Base-by-base conservation (phyloP, 2,113 vertebrate genomes). In the Bambusicola thoracicus region DNA sequence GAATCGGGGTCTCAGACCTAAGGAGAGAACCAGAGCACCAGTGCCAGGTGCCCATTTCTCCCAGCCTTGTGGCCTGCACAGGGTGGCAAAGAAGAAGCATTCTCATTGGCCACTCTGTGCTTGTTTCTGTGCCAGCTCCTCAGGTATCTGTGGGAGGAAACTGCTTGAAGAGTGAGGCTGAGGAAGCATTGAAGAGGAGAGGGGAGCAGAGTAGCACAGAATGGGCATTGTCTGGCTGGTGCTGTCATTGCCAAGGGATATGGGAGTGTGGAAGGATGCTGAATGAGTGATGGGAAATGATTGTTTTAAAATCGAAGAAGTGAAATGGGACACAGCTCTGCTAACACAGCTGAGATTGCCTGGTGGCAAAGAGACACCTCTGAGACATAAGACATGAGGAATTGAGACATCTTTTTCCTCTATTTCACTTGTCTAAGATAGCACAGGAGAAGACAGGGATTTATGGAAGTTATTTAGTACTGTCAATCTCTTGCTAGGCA, bases 231-330 rank as follows among this genome's bases (percentile, higher is more conserved):
- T 87, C 78, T 94, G 70, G 56, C 61, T 90, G 87, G 32, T n/a
- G 43, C 70, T 78, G 61, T 59, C 81, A 63, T 59, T 93, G 89
- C 91, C 69, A 8, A 78, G 84, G 77, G 17, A 32, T 86, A 56
- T 89, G 77, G 87, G 91, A 92, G 38, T 75, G 46, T 59, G 81
- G 66, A 63, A 51, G 56, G 17, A 27, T 13, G 61, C 56, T 81
- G 81, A 78, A 88, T 86, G 49, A 74, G 62, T 40, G 81, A 87
- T 87, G 89, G 92, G 91, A 93, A 89, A 94, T 93, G 46, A 92
- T 53, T 93, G 91, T 72, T 93, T 73, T 56, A 78, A 61, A 93
- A 79, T 70, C 34, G 84, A 87, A 84, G 46, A 86, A 89, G 73
- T 69, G 13, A 32, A 65, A 76, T 76, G 66, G 70, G 68, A 74